Evolutionary conservation across 2,113 vertebrate genomes (phyloP).

Genomic region (Nannospalax galili): DNA sequence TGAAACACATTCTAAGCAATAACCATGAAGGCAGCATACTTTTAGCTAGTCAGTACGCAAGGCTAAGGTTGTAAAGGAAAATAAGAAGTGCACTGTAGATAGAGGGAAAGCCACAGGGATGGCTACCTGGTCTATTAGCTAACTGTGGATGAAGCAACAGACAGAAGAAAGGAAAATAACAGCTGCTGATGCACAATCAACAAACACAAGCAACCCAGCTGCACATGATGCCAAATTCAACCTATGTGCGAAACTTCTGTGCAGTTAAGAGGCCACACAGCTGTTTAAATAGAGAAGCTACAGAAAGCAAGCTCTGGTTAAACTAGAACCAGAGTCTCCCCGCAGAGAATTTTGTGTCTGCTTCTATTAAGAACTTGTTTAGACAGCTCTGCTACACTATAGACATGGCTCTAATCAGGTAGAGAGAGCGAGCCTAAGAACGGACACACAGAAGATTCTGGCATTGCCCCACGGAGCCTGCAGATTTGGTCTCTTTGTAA

Average conservation of each 20-base stretch:
- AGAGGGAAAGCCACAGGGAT: slow-evolving; percentile 43
- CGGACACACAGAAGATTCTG: slow-evolving; percentile 31
- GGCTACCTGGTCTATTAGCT: slow-evolving; percentile 26
- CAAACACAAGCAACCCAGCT: slow-evolving; percentile 51
- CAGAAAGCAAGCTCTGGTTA: neutral
- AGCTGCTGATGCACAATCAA: slow-evolving; percentile 65
- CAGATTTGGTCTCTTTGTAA: slow-evolving; percentile 34
- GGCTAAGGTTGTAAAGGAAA: slow-evolving; percentile 62
- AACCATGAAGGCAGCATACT: slow-evolving; percentile 17
- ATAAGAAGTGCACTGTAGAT: slow-evolving; percentile 57
- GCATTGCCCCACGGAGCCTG: neutral
- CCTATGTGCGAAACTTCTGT: slow-evolving; percentile 66
- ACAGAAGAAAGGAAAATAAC: slow-evolving; percentile 62
- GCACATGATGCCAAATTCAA: slow-evolving; percentile 70
- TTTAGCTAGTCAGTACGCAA: slow-evolving; percentile 60
- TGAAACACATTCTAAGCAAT: slow-evolving; percentile 9
- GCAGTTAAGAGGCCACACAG: slow-evolving; percentile 50
- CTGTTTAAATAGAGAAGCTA: slow-evolving; percentile 65
- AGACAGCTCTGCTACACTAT: slow-evolving; percentile 2
- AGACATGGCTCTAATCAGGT: slow-evolving; percentile 21
- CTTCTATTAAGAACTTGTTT: slow-evolving; percentile 8
- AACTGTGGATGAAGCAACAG: slow-evolving; percentile 61
- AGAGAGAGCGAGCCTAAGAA: neutral
- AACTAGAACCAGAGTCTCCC: neutral
- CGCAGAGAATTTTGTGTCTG: neutral